A percentile compares a stretch with the other conserved stretches of the same genome.
phyloP scores from a whole-genome alignment of 2,797 vertebrate genomes.

The Pitangus sulphuratus region DNA sequence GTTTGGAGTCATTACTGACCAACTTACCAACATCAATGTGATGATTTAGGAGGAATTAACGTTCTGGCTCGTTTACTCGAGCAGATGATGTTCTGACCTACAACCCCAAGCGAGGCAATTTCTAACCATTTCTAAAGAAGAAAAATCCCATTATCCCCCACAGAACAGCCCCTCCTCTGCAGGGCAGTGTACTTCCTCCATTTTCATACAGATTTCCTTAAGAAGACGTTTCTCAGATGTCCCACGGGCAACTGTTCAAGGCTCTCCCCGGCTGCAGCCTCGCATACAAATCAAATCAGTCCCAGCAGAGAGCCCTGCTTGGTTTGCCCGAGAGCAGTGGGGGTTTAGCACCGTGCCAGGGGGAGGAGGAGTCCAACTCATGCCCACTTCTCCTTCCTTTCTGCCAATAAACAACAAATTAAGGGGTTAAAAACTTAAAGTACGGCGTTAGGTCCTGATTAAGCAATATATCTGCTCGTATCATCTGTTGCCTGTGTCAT shows the following conservation, averaged over 20 bases:
- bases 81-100: neutral
- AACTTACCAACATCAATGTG: neutral
- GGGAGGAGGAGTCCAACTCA: accelerated
- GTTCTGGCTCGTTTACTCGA: neutral
- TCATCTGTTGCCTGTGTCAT: too few relatives aligned
- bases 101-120: neutral
- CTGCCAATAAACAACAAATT: too few relatives aligned
- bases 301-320: neutral
- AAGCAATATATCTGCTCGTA: too few relatives aligned
- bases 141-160: neutral
- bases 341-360: neutral
- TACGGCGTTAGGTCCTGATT: too few relatives aligned
- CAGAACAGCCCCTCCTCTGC: neutral
- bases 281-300: neutral
- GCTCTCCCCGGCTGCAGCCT: neutral
- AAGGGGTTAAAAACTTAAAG: too few relatives aligned
- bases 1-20: neutral
- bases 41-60: neutral
- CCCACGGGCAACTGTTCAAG: too few relatives aligned
- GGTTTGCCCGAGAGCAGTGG: neutral
- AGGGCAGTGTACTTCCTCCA: neutral
- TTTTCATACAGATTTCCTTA: neutral
- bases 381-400: neutral
- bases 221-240: too few relatives aligned
- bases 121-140: neutral